Base-by-base conservation (phyloP, 2,888 invertebrate genomes). In the Lycaena phlaeas region DNA sequence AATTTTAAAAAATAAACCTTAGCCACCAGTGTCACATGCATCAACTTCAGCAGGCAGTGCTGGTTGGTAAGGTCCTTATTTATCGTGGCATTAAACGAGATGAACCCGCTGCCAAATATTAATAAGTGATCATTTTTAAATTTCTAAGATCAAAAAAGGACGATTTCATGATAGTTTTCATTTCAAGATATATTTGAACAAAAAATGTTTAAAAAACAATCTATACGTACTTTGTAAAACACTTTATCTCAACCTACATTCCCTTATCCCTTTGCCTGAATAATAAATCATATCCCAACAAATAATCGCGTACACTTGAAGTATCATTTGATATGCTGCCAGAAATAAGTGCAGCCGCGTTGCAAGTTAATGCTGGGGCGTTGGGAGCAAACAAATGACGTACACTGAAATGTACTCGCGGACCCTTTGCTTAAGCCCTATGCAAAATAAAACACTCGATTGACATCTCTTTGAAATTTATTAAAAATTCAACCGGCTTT, bases 401-500 rank as follows among this genome's bases (percentile, higher is more conserved):
- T 74, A 85, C 85, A 85, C 48, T 62, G 79, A 82, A 85, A 84
- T 70, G 72, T 85, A 85, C 85, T 85, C 71, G 68, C 70, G 69
- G 71, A 65, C 74, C 75, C 77, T 75, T 57, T 51, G 60, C 61
- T 51, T 78, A 70, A 79, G 67, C 79, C 70, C 77, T 81, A 84
- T 82, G 82, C 84, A 84, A 84, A 84, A 84, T 84, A 84, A 82
- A 84, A 79, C 74, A 78, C 77, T 64, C 79, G 65, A 79, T 79
- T 84, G 84, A 79, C 84, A 75, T 82, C 77, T 77, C 76, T 77
- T 77, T 76, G 77, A 81, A 79, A 81, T 78, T 75, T 82, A 81
- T 84, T 81, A 84, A 82, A 81, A 76, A 84, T 84, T 79, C 78
- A 84, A 64, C 53, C 58, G 64, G 74, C 74, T 81, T 77, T 64